Base-by-base conservation (phyloP, 2,888 invertebrate genomes). In the Griposia aprilina region DNA sequence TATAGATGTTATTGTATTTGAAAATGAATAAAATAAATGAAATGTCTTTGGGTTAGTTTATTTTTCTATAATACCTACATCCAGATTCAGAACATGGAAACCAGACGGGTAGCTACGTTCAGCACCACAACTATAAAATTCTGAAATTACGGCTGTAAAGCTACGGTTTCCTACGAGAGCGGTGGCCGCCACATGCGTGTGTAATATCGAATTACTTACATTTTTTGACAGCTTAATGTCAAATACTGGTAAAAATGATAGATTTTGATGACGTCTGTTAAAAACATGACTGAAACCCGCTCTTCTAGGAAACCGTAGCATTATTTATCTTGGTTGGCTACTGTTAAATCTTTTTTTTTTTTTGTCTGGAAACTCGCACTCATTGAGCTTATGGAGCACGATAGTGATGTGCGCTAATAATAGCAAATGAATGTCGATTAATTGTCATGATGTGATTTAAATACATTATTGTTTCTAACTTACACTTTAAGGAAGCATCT, bases 1-100 rank as follows among this genome's bases (percentile, higher is more conserved):
- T 96, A 97, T 97, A 97, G 96, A 97, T 97, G 97, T 97, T 97
- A 97, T 96, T 96, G 96, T 97, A 97, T 94, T 96, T 96, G 95
- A 93, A 96, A 96, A 95, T 93, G 92, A 96, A 96, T 96, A 96
- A 96, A 96, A 94, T 85, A 78, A 92, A 89, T 91, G 91, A 93
- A 94, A 94, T 87, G 90, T 90, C 87, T 62, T 23, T 71, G 59
- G 78, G 52, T 65, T 57, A 11, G 17, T 80, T 71, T 62, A 59
- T 68, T 71, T 65, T 7, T 2, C 26, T 68, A n/a, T 15, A 55
- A 36, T 36, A 11, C 11, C 20, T 36, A 17, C 45, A n/a, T 23
- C 3, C 1, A 48, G 26, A 26, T 48, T 57, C 45, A 66, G 26
- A 45, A 45, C n/a, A 26, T 66, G 5, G 41, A 41, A 41, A 41